A percentile compares a stretch with the other conserved stretches of the same genome.
These are phyloP conservation scores for Propithecus deckenii DNA, from an alignment of 2,797 vertebrate species.

Conservation along the genomic window DNA sequence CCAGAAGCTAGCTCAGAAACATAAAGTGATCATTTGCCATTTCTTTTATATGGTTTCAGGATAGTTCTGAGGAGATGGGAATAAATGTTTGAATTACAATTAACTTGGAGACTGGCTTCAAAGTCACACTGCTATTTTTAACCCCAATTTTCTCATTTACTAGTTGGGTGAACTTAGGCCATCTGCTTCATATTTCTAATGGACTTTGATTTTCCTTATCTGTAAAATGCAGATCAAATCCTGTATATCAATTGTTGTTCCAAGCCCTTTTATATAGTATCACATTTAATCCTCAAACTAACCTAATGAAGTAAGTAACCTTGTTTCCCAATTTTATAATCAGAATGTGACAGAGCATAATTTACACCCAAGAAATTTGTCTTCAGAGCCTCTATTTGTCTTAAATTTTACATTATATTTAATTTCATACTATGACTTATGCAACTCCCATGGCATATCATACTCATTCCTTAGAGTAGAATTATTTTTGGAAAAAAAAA, in stretches of 20 bases:
- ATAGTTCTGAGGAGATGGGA: neutral
- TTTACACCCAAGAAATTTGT: neutral
- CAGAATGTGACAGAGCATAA: neutral
- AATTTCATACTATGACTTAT: neutral
- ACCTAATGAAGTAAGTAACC: neutral
- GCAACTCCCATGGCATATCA: neutral
- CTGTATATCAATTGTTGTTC: neutral
- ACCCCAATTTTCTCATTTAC: neutral
- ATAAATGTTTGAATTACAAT: neutral
- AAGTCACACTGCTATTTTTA: neutral
- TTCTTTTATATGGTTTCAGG: neutral
- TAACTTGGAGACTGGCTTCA: neutral
- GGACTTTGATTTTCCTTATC: neutral
- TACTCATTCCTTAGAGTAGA: neutral
- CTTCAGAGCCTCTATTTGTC: neutral
- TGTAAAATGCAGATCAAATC: neutral
- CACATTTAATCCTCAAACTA: neutral
- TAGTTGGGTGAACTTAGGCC: neutral
- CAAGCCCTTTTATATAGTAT: neutral
- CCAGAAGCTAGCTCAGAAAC: neutral
- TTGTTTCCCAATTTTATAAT: neutral
- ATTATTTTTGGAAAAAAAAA: neutral
- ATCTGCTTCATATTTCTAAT: neutral
- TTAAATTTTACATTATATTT: neutral
- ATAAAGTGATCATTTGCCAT: neutral